Base-by-base conservation (phyloP, 2,113 vertebrate genomes). In the Pseudopodoces humilis region DNA sequence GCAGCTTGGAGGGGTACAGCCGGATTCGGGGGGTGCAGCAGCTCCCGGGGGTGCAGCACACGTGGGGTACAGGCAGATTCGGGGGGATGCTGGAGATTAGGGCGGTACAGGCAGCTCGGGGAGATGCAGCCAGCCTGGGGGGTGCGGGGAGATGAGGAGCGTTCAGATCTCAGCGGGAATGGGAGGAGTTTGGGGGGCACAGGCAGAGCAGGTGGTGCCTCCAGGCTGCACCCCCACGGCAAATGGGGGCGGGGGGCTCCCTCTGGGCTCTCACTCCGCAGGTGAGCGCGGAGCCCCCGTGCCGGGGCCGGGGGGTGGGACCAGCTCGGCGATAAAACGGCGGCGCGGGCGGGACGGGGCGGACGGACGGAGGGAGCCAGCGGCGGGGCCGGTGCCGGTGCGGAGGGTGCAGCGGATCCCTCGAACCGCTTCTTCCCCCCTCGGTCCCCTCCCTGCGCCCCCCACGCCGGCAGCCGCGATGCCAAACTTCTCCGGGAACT, bases 401-500 rank as follows among this genome's bases (percentile, higher is more conserved):
- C 59, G 15, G 49, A 43, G 59, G 43, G 41, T 52, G 56, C 55
- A 30, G 31, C 23, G 74, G 43, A 55, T 46, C 58, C 39, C 53
- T 64, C 58, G 86, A 56, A 62, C 47, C 41, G 53, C 64, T 88
- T 10, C 15, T 25, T 80, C 14, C 49, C 25, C 30, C 11, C 31
- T 63, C 65, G 6, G 11, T 31, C 11, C 37, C 59, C 62, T 27
- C 56, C 76, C 39, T 62, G 76, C 24, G 62, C 43, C 19, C 35
- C 5, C 39, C 35, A 17, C 13, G 6, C 55, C 50, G 30, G 43
- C 41, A 71, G 47, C 60, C 76, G 14, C 97, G 96, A 98, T 98
- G 95, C 98, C 98, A 10, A 97, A 99, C 93, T 99, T 99, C 95
- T 97, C 99, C 44, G 99, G 99, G 72, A 98, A 97, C 87, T 99